Conservation (phyloP, 1,140 invertebrate species). For the Orussus abietinus region DNA sequence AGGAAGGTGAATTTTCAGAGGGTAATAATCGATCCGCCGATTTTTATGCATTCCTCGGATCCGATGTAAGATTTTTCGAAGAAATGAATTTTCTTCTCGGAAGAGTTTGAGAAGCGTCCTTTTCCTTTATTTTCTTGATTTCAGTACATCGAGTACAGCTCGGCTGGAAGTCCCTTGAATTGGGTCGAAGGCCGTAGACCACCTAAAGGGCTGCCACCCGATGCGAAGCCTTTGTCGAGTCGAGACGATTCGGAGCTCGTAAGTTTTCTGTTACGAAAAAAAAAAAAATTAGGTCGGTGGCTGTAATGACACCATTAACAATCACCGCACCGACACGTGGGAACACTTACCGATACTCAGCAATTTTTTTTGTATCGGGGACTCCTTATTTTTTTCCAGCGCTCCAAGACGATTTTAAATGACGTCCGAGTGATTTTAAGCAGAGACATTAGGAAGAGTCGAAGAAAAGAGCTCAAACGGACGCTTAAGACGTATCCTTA, state of each 20-base stretch:
- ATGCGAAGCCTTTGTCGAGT: slow-evolving; percentile 27
- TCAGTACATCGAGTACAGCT: slow-evolving; percentile 37
- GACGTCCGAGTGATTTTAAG: slow-evolving; percentile 22
- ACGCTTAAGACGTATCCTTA: slow-evolving; percentile 49
- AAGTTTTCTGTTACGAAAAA: background rate
- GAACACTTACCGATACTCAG: too few relatives aligned
- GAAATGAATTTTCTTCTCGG: background rate
- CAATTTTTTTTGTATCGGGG: too few relatives aligned
- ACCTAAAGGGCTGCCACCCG: slow-evolving; percentile 24
- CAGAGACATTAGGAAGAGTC: slow-evolving; percentile 19
- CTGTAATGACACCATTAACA: background rate
- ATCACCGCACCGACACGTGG: too few relatives aligned
- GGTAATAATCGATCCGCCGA: slow-evolving; percentile 15
- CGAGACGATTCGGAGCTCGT: slow-evolving; percentile 25
- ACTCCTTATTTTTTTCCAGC: slow-evolving; percentile 29
- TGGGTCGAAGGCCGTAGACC: slow-evolving; percentile 37
- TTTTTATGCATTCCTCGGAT: slow-evolving; percentile 34
- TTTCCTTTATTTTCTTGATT: slow-evolving; percentile 6
- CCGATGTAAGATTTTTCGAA: slow-evolving; percentile 27
- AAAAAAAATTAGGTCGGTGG: background rate
- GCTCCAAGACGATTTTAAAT: slow-evolving; percentile 25
- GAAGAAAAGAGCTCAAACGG: slow-evolving; percentile 12
- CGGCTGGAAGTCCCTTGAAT: slow-evolving; percentile 32
- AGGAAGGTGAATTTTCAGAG: slow-evolving; percentile 5
- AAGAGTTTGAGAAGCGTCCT: background rate